Percentiles rank a stretch among this genome's conserved stretches.
Conservation (phyloP, 2,113 vertebrate species). For the Herpetotheres cachinnans region DNA sequence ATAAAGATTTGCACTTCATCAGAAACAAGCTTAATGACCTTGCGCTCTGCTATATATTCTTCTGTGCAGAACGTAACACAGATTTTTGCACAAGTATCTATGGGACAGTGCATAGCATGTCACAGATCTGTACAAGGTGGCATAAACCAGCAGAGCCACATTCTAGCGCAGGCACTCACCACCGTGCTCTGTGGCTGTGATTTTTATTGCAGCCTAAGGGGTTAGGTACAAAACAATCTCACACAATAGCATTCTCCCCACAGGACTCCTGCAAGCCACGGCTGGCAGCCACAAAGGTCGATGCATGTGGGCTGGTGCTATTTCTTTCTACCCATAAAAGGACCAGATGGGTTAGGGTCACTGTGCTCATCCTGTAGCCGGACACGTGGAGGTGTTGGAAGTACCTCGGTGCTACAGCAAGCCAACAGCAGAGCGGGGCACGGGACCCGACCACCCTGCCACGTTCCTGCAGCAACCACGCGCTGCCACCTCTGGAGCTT, state of each 20-base stretch:
- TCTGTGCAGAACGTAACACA: not conserved
- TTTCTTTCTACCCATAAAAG: not conserved
- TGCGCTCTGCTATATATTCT: not conserved
- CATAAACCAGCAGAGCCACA: not conserved
- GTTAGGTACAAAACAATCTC: not conserved
- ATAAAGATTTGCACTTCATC: not conserved
- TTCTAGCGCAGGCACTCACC: not conserved
- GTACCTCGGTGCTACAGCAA: not conserved
- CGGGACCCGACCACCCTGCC: not conserved
- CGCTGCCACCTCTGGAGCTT: not conserved
- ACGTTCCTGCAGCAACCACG: not conserved
- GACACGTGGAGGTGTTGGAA: not conserved
- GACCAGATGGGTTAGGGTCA: not conserved
- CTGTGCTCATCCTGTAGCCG: not conserved
- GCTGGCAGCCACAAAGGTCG: not conserved
- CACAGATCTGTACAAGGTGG: not conserved
- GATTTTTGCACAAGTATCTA: not conserved
- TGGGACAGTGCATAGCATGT: not conserved
- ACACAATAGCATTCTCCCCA: not conserved
- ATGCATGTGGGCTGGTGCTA: too few species aligned
- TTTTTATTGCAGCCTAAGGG: conserved; percentile 8
- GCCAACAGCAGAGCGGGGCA: not conserved
- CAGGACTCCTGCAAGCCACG: not conserved
- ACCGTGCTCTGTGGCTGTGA: not conserved
- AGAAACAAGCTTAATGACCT: not conserved